Conservation (phyloP, 2,888 invertebrate genomes). For the Hartigia nigra region DNA sequence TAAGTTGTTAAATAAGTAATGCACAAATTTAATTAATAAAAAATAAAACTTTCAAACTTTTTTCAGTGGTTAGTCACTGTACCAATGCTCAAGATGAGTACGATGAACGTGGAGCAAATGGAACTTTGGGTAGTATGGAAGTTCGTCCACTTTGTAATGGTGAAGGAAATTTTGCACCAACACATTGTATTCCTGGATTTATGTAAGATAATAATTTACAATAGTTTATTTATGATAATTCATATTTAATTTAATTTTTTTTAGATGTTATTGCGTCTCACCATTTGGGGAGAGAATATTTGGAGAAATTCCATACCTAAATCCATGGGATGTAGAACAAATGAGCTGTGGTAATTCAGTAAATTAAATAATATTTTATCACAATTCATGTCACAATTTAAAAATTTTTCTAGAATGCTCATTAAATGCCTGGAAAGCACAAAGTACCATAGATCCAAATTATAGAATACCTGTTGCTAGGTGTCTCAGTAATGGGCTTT, state of each 20-base stretch:
- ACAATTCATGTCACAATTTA: slow-evolving; percentile 5
- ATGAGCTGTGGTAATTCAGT: slow-evolving; percentile 71
- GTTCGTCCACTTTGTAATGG: slow-evolving; percentile 73
- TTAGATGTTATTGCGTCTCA: slow-evolving; percentile 75
- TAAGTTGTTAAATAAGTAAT: slow-evolving; percentile 55
- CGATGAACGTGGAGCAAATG: slow-evolving; percentile 66
- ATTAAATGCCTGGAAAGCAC: slow-evolving; percentile 68
- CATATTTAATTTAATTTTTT: slow-evolving; percentile 32
- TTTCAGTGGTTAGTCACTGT: slow-evolving; percentile 55
- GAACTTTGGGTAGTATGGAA: slow-evolving; percentile 70
- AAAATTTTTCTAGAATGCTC: slow-evolving; percentile 70
- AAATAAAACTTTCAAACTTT: not conserved
- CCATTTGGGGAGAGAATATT: slow-evolving; percentile 74
- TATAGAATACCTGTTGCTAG: slow-evolving; percentile 68
- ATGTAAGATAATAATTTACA: slow-evolving; percentile 68
- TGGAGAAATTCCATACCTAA: slow-evolving; percentile 71
- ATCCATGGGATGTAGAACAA: slow-evolving; percentile 57
- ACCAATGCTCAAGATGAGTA: slow-evolving; percentile 62
- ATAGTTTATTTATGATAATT: not conserved
- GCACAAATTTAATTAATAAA: not conserved
- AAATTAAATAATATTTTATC: not conserved
- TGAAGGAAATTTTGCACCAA: slow-evolving; percentile 71
- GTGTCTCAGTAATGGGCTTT: slow-evolving; percentile 76
- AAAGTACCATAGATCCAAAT: slow-evolving; percentile 57
- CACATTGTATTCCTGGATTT: slow-evolving; percentile 75